Conservation (phyloP, 2,888 invertebrate genomes). For the Ormia ochracea region DNA sequence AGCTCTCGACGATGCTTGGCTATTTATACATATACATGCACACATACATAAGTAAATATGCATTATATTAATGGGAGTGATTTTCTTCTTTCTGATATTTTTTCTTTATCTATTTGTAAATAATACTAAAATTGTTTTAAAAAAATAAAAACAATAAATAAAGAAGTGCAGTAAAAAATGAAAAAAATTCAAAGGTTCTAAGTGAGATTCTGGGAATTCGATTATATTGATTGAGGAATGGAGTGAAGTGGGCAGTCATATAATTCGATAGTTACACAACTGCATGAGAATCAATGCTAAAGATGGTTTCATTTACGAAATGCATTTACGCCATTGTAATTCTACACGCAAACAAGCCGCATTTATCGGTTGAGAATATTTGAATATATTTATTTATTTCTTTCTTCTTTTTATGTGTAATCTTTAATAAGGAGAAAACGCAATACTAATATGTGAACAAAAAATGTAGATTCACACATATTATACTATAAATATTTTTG, state of each 20-base stretch:
- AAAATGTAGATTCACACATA: conserved; percentile 3
- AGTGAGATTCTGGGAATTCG: conserved; percentile 9
- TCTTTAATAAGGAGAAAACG: neutral
- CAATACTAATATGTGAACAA: conserved; percentile 18
- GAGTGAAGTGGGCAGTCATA: conserved; percentile 1
- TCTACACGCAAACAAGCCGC: conserved; percentile 72
- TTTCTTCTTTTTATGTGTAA: conserved; percentile 3
- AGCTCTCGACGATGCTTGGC: too few species aligned
- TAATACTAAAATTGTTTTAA: too few species aligned
- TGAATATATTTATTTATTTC: conserved; percentile 51
- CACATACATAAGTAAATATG: too few species aligned
- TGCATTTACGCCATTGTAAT: conserved; percentile 70
- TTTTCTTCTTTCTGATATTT: too few species aligned
- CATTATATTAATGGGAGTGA: too few species aligned
- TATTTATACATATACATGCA: too few species aligned
- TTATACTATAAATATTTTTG: conserved; percentile 20
- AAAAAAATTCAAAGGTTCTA: conserved; percentile 33
- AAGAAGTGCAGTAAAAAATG: too few species aligned
- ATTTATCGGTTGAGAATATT: conserved; percentile 68
- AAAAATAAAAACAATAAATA: conserved; percentile 2
- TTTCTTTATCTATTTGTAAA: too few species aligned
- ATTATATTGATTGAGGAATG: conserved; percentile 25
- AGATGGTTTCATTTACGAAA: conserved; percentile 33
- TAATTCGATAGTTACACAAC: neutral
- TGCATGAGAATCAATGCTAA: neutral